A percentile compares a stretch with the other conserved stretches of the same genome.
These are phyloP conservation scores for Sinocyclocheilus grahami DNA, from an alignment of 2,113 vertebrate genomes.

Conservation along the genomic window DNA sequence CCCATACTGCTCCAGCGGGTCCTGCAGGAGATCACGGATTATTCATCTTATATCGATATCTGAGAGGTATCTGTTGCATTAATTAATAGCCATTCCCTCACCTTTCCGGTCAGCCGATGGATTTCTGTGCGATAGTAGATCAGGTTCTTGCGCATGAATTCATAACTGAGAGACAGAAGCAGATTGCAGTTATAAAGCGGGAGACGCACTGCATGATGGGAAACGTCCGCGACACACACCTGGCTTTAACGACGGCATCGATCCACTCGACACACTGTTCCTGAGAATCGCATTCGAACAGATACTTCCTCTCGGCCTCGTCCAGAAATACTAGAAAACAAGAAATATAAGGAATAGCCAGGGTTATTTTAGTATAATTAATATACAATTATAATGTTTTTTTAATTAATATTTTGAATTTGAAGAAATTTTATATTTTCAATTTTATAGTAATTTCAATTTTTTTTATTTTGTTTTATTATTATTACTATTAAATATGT, in stretches of 20 bases:
- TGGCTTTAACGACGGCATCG: constrained; percentile 78
- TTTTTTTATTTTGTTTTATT: too few relatives aligned
- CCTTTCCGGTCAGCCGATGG: constrained; percentile 93
- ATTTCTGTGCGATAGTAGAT: constrained; percentile 94
- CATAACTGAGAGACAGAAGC: constrained; percentile 21
- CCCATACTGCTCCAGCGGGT: constrained; percentile 94
- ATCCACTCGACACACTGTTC: constrained; percentile 90
- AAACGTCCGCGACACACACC: constrained; percentile 45
- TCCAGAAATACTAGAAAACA: constrained; percentile 85
- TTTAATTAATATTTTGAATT: too few relatives aligned
- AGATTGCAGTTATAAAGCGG: not conserved
- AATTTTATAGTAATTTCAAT: too few relatives aligned
- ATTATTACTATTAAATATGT: too few relatives aligned
- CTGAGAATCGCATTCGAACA: constrained; percentile 86
- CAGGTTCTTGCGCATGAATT: constrained; percentile 84
- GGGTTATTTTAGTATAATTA: too few relatives aligned
- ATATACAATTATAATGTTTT: too few relatives aligned
- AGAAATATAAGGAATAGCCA: not conserved
- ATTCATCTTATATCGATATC: not conserved
- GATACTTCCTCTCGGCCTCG: constrained; percentile 90
- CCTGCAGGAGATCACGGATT: constrained; percentile 70
- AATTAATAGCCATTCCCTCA: constrained; percentile 62
- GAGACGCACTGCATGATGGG: not conserved
- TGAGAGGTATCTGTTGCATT: not conserved
- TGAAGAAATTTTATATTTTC: too few relatives aligned